A percentile compares a stretch with the other conserved stretches of the same genome.
Conservation (phyloP, 2,888 invertebrate genomes). For the Noctua pronuba region DNA sequence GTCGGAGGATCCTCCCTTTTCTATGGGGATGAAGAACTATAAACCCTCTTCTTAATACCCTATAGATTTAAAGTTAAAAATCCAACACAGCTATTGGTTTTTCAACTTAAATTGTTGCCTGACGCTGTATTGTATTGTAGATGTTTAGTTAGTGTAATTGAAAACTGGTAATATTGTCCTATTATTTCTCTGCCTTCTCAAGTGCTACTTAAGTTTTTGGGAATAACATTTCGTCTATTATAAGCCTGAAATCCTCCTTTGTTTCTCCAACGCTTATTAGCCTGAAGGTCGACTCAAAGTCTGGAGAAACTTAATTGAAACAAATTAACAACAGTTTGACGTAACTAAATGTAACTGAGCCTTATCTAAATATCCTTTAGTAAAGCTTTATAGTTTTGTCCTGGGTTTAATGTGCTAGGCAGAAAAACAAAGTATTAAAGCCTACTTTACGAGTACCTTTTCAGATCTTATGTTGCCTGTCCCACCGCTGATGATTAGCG, state of each 20-base stretch:
- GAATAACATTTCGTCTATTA: constrained; percentile 6
- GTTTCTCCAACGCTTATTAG: constrained; percentile 16
- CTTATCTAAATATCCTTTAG: constrained; percentile 41
- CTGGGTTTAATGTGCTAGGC: constrained; percentile 19
- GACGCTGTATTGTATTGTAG: not conserved
- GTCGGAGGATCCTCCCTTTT: not conserved
- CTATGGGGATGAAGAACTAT: not conserved
- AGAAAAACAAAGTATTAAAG: constrained; percentile 21
- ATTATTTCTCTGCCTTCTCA: not conserved
- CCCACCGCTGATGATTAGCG: not conserved
- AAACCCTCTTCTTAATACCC: not conserved
- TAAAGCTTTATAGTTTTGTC: constrained; percentile 32
- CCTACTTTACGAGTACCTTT: not conserved
- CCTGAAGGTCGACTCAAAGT: constrained; percentile 30
- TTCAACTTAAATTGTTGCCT: not conserved
- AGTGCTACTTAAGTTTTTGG: constrained; percentile 18
- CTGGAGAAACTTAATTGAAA: constrained; percentile 48
- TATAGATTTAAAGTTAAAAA: not conserved
- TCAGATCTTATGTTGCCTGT: not conserved
- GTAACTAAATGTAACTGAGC: constrained; percentile 42
- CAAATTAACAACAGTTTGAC: constrained; percentile 52
- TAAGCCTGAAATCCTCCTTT: constrained; percentile 25
- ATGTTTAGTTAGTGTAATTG: not conserved
- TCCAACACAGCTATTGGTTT: not conserved
- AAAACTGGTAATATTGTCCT: not conserved